phyloP scores from a whole-genome alignment of 2,888 invertebrate species.

The Ecdyonurus torrentis region DNA sequence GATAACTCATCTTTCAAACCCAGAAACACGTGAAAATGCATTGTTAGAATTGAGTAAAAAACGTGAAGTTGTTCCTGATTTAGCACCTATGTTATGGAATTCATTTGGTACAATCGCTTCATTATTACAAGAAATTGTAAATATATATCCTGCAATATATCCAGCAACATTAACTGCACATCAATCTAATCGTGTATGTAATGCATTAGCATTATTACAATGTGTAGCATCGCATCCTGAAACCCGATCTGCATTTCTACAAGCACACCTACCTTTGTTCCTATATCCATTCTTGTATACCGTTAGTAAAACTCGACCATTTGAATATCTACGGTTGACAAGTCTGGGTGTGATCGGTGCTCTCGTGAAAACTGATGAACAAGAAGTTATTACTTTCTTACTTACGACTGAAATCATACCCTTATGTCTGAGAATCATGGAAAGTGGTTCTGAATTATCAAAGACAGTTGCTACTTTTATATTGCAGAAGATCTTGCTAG shows the following conservation, averaged over 20 bases:
- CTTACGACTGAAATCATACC: constrained; percentile 99
- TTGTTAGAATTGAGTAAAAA: constrained; percentile 86
- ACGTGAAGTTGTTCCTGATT: constrained; percentile 78
- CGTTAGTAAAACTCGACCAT: constrained; percentile 95
- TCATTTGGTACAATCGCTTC: constrained; percentile 96
- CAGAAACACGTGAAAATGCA: constrained; percentile 90
- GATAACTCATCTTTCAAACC: constrained; percentile 84
- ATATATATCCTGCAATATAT: constrained; percentile 96
- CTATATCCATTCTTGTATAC: constrained; percentile 98
- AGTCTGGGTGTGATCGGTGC: constrained; percentile 98
- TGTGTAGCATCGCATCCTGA: constrained; percentile 99
- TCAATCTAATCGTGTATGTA: constrained; percentile 97
- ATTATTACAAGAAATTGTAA: constrained; percentile 89
- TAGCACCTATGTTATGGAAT: constrained; percentile 98
- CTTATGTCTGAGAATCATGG: constrained; percentile 96
- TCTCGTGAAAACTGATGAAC: constrained; percentile 97
- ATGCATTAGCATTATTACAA: constrained; percentile 92
- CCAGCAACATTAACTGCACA: constrained; percentile 95
- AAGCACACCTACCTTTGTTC: constrained; percentile 94
- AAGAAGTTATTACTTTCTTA: constrained; percentile 96
- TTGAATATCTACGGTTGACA: constrained; percentile 96
- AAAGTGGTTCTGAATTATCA: constrained; percentile 94
- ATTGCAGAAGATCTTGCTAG: constrained; percentile 91
- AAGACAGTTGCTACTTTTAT: constrained; percentile 99
- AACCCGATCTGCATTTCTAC: constrained; percentile 86